phyloP scores from a whole-genome alignment of 2,797 vertebrate genomes.

The Platalea minor region DNA sequence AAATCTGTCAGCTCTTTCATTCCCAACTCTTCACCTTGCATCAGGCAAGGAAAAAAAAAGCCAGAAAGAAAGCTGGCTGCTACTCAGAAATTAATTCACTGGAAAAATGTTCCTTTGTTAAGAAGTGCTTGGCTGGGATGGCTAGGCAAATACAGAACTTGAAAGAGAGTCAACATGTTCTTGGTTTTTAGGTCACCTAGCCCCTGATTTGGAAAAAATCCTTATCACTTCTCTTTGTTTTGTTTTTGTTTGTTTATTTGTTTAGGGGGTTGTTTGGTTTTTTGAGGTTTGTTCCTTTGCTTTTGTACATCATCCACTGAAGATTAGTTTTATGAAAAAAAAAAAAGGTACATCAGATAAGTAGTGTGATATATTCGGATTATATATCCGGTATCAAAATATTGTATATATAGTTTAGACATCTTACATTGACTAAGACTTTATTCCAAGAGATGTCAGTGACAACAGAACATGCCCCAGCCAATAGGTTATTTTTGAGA shows the following conservation, averaged over 20 bases:
- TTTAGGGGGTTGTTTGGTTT: background rate
- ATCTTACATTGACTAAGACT: background rate
- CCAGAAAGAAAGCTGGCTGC: background rate
- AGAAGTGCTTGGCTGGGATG: background rate
- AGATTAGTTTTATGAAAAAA: background rate
- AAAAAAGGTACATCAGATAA: background rate
- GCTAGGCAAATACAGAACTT: background rate
- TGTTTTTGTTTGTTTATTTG: background rate
- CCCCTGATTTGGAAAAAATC: background rate
- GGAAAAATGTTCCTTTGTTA: conserved; percentile 8
- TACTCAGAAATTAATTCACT: background rate
- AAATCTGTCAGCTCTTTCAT: conserved; percentile 23
- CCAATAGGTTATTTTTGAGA: background rate
- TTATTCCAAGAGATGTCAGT: background rate
- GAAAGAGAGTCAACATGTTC: background rate
- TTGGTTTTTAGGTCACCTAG: background rate
- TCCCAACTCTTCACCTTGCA: background rate
- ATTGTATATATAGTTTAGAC: background rate
- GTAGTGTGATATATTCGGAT: background rate
- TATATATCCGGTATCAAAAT: background rate
- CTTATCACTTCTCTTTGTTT: background rate
- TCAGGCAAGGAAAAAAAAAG: background rate
- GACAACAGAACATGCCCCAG: background rate
- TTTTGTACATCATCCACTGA: background rate
- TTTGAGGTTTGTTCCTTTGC: background rate